phyloP scores from a whole-genome alignment of 2,888 invertebrate species.

The Seladonia tumulorum region DNA sequence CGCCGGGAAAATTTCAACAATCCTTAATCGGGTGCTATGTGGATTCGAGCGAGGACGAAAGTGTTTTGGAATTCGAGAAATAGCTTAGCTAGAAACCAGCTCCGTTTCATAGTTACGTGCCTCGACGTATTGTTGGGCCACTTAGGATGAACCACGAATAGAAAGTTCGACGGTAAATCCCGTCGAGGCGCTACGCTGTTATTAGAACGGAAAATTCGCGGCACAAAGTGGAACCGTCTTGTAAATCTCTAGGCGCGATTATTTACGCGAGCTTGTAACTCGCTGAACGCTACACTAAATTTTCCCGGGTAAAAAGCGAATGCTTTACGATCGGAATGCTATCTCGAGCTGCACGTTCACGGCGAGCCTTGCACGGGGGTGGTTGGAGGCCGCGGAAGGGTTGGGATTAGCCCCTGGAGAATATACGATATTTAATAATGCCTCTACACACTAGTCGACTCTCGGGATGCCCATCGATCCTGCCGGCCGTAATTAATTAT shows the following conservation, averaged over 20 bases:
- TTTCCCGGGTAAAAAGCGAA: conserved; percentile 42
- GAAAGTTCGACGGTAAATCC: too few species aligned
- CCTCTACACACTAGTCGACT: conserved; percentile 68
- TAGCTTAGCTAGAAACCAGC: not conserved
- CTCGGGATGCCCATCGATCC: conserved; percentile 77
- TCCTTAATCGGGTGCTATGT: not conserved
- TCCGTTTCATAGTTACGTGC: not conserved
- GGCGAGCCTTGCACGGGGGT: not conserved
- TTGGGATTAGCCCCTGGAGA: conserved; percentile 72
- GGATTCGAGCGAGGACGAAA: not conserved
- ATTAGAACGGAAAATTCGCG: conserved; percentile 30
- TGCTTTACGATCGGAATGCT: conserved; percentile 45
- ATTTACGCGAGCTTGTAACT: conserved; percentile 50
- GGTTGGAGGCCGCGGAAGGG: conserved; percentile 41
- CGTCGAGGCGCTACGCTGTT: not conserved
- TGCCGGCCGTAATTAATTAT: conserved; percentile 79
- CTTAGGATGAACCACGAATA: not conserved
- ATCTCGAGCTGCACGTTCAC: not conserved
- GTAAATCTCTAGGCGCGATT: conserved; percentile 30
- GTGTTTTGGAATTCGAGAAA: not conserved
- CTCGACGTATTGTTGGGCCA: not conserved
- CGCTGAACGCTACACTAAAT: conserved; percentile 52
- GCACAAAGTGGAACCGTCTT: conserved; percentile 21
- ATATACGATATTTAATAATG: conserved; percentile 78
- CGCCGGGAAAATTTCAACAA: not conserved